Base-by-base conservation (phyloP, 2,797 vertebrate species). In the Harpagifer antarcticus region DNA sequence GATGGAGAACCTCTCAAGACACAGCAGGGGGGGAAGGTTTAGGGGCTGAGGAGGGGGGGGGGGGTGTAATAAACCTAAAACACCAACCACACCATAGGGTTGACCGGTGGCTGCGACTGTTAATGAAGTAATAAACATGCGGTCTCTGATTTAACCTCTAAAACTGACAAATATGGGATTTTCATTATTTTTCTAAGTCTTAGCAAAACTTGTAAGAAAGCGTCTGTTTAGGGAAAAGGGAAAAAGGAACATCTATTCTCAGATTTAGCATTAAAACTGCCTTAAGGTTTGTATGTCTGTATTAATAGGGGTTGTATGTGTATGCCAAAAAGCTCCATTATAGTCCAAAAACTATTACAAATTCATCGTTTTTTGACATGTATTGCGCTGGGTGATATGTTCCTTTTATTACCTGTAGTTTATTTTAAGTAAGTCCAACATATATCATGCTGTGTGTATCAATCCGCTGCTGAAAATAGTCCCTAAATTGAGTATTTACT, bases 51-150 rank as follows among this genome's bases (percentile, higher is more conserved):
- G n/a, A 19, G 31, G 31, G 31, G 31, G 31, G 58, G 57, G 55
- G 59, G 60, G 55, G 52, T 1, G 42, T 37, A 68, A 66, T 76
- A 79, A 81, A 83, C n/a, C 58, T 19, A 5, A 78, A 77, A 69
- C 33, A 55, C 53, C 68, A 60, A 56, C 78, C 56, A 53, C 43
- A 67, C n/a, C 53, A 27, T 43, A 2, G 11, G 9, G 31, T 9
- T 17, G 40, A 54, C 57, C 52, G 19, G 50, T 33, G 42, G 23
- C 31, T 10, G 68, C 9, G 47, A 17, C 53, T 40, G 23, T 60
- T 64, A 56, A 53, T 47, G 60, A 12, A 40, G 16, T 53, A n/a
- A n/a, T 4, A 3, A 0, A 76, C 49, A 52, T 19, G 31, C 0
- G 6, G 48, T 53, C 31, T 47, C 27, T 16, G 15, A 56, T 62